phyloP scores from a whole-genome alignment of 1,140 invertebrate species.

The Pseudachorutes palmiensis region DNA sequence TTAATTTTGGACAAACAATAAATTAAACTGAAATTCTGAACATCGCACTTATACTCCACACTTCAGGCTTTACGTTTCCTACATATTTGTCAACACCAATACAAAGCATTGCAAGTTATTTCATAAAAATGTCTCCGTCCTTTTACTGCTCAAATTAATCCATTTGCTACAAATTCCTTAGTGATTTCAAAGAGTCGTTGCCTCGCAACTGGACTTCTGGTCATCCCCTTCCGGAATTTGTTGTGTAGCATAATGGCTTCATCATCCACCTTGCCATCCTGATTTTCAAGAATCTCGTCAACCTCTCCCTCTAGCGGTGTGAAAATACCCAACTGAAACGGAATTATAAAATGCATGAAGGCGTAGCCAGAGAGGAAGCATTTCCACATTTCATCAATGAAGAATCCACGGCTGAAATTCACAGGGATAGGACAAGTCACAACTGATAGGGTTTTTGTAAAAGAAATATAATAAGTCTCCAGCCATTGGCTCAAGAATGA shows the following conservation, averaged over 20 bases:
- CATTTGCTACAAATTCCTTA: not conserved
- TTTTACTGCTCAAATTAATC: slow-evolving; percentile 1
- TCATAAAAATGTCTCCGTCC: no score
- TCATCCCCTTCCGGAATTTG: not conserved
- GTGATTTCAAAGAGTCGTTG: not conserved
- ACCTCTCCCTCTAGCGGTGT: not conserved
- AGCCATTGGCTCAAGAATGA: slow-evolving; percentile 10
- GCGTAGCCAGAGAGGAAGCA: slow-evolving; percentile 10
- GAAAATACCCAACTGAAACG: slow-evolving; percentile 19
- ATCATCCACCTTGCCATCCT: not conserved
- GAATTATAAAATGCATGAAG: slow-evolving; percentile 27
- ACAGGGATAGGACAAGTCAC: slow-evolving; percentile 12
- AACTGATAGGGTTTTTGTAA: not conserved
- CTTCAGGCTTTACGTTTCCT: no score
- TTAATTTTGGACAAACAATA: no score
- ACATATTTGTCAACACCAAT: no score
- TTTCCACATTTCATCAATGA: slow-evolving; percentile 17
- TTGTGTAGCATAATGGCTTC: not conserved
- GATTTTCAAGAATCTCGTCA: not conserved
- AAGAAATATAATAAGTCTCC: slow-evolving; percentile 22
- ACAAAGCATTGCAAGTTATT: no score
- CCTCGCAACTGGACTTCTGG: not conserved
- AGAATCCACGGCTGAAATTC: slow-evolving; percentile 16
- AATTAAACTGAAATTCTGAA: no score
- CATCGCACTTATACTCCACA: no score